phyloP scores from a whole-genome alignment of 2,888 invertebrate genomes.

The Graphium colonna region DNA sequence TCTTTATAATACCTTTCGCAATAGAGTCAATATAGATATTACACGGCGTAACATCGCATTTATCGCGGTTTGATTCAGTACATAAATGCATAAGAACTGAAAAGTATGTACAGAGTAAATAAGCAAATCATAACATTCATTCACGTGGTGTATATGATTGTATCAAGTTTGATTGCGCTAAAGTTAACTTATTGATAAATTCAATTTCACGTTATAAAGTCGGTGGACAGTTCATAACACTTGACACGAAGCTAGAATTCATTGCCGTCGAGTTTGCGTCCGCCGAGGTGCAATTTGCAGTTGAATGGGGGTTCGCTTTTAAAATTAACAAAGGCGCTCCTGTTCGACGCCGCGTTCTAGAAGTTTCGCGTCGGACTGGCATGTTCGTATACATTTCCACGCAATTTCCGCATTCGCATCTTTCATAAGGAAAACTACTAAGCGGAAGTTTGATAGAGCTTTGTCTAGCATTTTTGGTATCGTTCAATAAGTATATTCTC shows the following conservation, averaged over 20 bases:
- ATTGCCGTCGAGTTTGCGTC: slow-evolving; percentile 41
- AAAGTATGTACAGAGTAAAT: no score
- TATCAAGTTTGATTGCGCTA: slow-evolving; percentile 14
- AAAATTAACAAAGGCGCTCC: slow-evolving; percentile 43
- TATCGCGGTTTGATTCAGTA: no score
- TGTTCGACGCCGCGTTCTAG: no score
- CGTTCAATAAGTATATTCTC: no score
- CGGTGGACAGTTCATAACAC: slow-evolving; percentile 30
- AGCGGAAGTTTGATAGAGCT: slow-evolving; percentile 49
- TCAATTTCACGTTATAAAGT: slow-evolving; percentile 32
- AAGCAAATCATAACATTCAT: no score
- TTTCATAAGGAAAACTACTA: slow-evolving; percentile 57
- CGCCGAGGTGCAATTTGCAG: slow-evolving; percentile 41
- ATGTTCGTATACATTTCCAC: slow-evolving; percentile 62
- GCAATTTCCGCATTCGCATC: slow-evolving; percentile 59
- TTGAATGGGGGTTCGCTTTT: slow-evolving; percentile 48
- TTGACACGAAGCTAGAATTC: slow-evolving; percentile 38
- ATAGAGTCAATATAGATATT: no score
- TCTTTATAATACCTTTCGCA: no score
- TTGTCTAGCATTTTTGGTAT: no score
- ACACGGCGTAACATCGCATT: no score
- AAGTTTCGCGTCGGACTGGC: slow-evolving; percentile 53
- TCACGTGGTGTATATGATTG: no score
- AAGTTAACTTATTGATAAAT: slow-evolving; percentile 26
- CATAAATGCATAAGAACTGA: no score